A percentile compares a stretch with the other conserved stretches of the same genome.
Evolutionary conservation across 2,113 vertebrate genomes (phyloP).

Genomic region (Corvus moneduloides): DNA sequence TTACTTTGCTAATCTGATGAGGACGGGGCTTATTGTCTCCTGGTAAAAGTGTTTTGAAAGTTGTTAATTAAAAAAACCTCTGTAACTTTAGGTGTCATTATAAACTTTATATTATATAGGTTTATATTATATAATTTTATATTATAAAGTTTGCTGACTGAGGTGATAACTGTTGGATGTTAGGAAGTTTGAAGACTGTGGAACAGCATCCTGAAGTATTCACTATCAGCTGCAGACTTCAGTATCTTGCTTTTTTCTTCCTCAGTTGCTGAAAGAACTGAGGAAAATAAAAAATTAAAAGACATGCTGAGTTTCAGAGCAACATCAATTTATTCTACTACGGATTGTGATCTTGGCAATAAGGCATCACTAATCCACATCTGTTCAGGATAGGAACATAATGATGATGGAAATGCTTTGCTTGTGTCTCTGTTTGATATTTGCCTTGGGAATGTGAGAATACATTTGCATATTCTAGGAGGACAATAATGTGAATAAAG

Average conservation of each 20-base stretch:
- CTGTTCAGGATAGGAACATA: constrained; percentile 34
- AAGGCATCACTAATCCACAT: constrained; percentile 53
- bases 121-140: not conserved
- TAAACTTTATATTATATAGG: not conserved
- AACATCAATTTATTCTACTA: constrained; percentile 12
- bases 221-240: not conserved
- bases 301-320: not conserved
- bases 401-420: constrained; percentile 43
- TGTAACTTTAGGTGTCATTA: not conserved
- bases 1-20: not conserved
- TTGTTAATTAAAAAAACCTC: not conserved
- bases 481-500: not conserved
- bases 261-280: not conserved
- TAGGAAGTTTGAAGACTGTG: not conserved
- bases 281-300: constrained; percentile 17
- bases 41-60: not conserved
- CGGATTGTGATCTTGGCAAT: constrained; percentile 37
- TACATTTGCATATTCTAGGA: constrained; percentile 1
- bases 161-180: not conserved
- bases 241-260: not conserved
- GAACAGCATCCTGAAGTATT: not conserved
- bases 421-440: constrained; percentile 29
- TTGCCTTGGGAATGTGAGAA: constrained; percentile 35
- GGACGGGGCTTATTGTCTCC: not conserved
- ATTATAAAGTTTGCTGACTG: not conserved